Base-by-base conservation (phyloP, 2,888 invertebrate species). In the Sesamia inferens region DNA sequence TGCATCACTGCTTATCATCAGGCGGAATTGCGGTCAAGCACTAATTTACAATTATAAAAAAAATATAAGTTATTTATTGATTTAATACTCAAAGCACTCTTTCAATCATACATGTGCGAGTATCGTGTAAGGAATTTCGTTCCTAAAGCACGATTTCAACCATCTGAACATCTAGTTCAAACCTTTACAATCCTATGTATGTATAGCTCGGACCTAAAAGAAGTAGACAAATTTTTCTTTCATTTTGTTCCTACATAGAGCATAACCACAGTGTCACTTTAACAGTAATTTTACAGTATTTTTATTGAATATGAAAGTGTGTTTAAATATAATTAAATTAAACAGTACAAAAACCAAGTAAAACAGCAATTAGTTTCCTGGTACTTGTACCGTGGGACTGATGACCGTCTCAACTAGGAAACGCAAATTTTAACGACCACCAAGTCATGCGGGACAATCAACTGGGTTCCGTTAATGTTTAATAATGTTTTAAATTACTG, bases 361-460 rank as follows among this genome's bases (percentile, higher is more conserved):
- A 68, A 57, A 71, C 57, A 24, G 24, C 55, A 10, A 51, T 39
- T 51, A 58, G 59, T 78, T 81, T 72, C 64, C 79, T 61, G 42
- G 67, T 68, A 76, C 39, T 55, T 16, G 59, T 55, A 65, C 48
- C 55, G 71, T 67, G 71, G 67, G 74, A 71, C 22, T 57, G 61
- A 65, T 80, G 62, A 83, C 66, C 74, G 62, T 78, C 78, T 81
- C 78, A 74, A 65, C 58, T 44, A 63, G 57, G 75, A 78, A 58
- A 62, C n/a, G 83, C 72, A 63, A 79, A 71, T 71, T 70, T 72
- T 71, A 62, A 83, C 68, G 70, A 80, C 55, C 42, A 68, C 22
- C 48, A 76, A 68, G 57, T 31, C 6, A 54, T 48, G 13, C 55
- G 51, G 13, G 10, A 61, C 66, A 54, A 48, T 47, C 31, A 61